These are phyloP conservation scores for Rhinoptilus africanus DNA, from an alignment of 2,113 vertebrate genomes.

Conservation along the genomic window DNA sequence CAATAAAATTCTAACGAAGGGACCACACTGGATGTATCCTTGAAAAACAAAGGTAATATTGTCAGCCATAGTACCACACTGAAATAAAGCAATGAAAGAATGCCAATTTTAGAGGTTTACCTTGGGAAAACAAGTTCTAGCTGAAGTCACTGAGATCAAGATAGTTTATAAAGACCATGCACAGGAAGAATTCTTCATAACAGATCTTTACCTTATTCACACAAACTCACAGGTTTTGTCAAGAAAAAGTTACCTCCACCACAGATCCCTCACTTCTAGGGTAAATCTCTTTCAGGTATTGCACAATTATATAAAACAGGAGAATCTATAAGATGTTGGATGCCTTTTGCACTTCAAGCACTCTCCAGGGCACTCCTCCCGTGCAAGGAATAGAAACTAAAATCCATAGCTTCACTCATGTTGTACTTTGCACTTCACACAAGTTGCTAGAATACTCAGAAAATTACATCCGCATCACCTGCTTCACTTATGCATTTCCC, in stretches of 20 bases:
- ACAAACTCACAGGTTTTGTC: background rate
- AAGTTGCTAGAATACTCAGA: background rate
- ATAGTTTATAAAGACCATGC: background rate
- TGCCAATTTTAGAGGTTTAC: background rate
- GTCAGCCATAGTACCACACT: background rate
- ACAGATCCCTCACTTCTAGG: background rate
- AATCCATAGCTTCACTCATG: background rate
- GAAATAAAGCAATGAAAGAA: background rate
- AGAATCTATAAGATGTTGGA: background rate
- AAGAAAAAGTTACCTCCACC: background rate
- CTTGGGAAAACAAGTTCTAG: background rate
- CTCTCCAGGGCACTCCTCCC: background rate
- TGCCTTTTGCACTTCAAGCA: background rate
- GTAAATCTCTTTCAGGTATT: background rate
- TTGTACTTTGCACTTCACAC: background rate
- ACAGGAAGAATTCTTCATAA: background rate
- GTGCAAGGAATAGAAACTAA: background rate
- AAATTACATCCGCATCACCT: background rate
- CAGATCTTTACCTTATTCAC: background rate
- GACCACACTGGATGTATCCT: background rate
- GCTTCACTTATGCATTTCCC: background rate
- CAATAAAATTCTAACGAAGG: background rate
- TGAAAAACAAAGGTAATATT: background rate
- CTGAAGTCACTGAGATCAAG: background rate
- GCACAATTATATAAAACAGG: background rate